Base-by-base conservation (phyloP, 2,113 vertebrate species). In the Dasyprocta punctata region DNA sequence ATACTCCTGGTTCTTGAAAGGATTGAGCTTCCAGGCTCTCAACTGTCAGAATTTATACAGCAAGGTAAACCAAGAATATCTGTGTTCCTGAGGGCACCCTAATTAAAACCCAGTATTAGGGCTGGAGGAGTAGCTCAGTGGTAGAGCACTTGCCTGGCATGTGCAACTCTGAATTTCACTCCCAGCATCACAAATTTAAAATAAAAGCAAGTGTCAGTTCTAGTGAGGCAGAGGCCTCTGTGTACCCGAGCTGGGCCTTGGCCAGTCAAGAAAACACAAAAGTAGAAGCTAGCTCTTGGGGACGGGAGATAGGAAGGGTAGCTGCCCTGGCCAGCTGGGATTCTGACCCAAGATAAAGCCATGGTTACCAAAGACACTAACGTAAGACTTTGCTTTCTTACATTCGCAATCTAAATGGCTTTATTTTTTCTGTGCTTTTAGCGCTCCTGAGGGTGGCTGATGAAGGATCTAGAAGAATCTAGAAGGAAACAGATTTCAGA, bases 401-500 rank as follows among this genome's bases (percentile, higher is more conserved):
- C 36, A n/a, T 90, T 92, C 60, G 71, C 56, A 30, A 69, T 67
- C 71, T 38, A 92, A 71, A 58, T 71, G 61, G 14, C 14, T 89
- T 85, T 73, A 86, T 94, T 96, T 89, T 71, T 47, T 85, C 11
- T 44, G 3, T 58, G 28, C 26, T 73, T 7, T 81, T 38, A 60
- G 4, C 26, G 22, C 1, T 11, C 87, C 80, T n/a, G 16, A 65
- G 65, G 65, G 26, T 16, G 30, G 12, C n/a, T 65, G n/a, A 80
- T 4, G 19, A 84, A 47, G 33, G 33, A 94, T 94, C 11, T 63
- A 92, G 38, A 77, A 52, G 80, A 89, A 92, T 38, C 56, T 90
- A 33, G 85, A 94, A 94, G 49, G 28, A 82, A 65, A 49, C 65
- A 90, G 47, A 89, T 60, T 94, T 89, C 19, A 52, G 36, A 90